Evolutionary conservation across 2,797 vertebrate species (phyloP), one percentile per base, ranked within the genome.

Genomic region (Eptatretus atami): DNA sequence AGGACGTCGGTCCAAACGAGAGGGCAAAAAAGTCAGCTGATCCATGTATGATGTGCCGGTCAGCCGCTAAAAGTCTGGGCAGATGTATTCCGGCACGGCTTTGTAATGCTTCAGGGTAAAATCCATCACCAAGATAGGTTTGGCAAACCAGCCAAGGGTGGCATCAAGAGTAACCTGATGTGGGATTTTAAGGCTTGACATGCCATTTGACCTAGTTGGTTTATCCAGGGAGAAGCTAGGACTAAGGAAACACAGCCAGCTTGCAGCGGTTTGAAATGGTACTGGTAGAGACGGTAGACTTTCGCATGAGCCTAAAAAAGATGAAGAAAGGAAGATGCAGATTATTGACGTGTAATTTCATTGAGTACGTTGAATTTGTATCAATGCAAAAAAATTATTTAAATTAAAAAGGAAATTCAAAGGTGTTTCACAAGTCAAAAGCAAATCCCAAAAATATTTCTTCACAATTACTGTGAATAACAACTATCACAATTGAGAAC

Each of bases 21-120:
- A 98, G 74, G 1, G 92, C 82, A 52, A 98, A 93, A 70, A 94
- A 98, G 67, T 98, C 90, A 1, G 87, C 83, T 0, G 86, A 90
- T 66, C 77, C 79, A 66, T 73, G 76, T 57, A 93, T 73, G 68
- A 74, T 75, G 4, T 73, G 69, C 70, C 73, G 82, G 73, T 98
- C 86, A 15, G 77, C 71, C 2, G 77, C 68, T 0, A 80, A 82
- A 68, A 86, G 82, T 13, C 54, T 67, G 15, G 86, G 86, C 66
- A 94, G 67, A 12, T 77, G 66, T 0, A 65, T 65, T 1, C 65
- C 66, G 2, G 79, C 64, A 54, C 76, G 76, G 3, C 61, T 70
- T 71, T 75, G 84, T 67, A 98, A 68, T 63, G 77, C 78, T 54
- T 74, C 69, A 1, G 88, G 90, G 65, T 98, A 98, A 71, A 94